Conservation (phyloP, 2,888 invertebrate genomes). For the Amphipyra tragopoginis region DNA sequence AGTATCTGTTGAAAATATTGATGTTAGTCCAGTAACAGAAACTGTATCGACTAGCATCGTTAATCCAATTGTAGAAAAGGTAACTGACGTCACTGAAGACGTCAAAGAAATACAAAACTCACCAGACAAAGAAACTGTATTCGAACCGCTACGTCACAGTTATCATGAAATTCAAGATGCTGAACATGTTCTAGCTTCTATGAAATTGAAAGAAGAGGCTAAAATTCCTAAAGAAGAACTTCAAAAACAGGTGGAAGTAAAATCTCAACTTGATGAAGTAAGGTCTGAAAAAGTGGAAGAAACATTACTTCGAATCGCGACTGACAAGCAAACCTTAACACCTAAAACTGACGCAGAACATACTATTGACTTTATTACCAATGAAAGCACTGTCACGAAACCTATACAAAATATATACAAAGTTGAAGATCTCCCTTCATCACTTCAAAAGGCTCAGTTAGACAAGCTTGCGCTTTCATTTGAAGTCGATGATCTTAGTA, state of each 20-base stretch:
- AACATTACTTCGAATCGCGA: conserved; percentile 3
- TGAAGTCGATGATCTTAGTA: conserved; percentile 72
- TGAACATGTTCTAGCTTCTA: conserved; percentile 58
- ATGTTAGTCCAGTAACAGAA: neutral
- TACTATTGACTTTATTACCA: conserved; percentile 47
- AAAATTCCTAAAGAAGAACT: conserved; percentile 6
- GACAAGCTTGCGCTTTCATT: conserved; percentile 65
- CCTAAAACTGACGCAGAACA: conserved; percentile 44
- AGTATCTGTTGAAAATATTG: conserved; percentile 5
- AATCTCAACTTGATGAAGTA: conserved; percentile 13
- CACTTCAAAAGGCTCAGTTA: conserved; percentile 24
- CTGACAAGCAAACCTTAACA: conserved; percentile 6
- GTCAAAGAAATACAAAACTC: conserved; percentile 4
- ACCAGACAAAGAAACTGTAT: conserved; percentile 24
- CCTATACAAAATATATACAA: conserved; percentile 9
- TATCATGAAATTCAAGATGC: conserved; percentile 74
- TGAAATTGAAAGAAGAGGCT: conserved; percentile 18
- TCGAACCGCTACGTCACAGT: conserved; percentile 60
- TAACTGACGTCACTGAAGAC: neutral
- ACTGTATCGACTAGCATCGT: neutral
- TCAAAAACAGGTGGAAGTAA: conserved; percentile 1
- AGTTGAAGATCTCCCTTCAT: conserved; percentile 14
- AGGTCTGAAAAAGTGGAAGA: conserved; percentile 26
- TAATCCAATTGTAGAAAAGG: neutral
- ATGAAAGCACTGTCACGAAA: conserved; percentile 34